These are phyloP conservation scores for Tricholauxania praeusta DNA, from an alignment of 2,888 invertebrate genomes.

Conservation along the genomic window DNA sequence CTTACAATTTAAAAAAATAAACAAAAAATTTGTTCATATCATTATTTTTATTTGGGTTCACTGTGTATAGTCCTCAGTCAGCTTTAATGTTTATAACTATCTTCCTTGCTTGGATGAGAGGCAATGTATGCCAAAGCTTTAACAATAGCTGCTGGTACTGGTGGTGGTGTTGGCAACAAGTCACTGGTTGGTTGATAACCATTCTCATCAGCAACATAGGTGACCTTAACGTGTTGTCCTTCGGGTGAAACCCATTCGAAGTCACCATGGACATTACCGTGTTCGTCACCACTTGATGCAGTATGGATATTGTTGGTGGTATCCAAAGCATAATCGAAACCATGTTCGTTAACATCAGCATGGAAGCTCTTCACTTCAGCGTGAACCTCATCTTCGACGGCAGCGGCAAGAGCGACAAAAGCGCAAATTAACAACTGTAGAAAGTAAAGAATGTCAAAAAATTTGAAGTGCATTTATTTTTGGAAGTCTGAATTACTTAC, in stretches of 20 bases:
- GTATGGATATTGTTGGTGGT: constrained; percentile 55
- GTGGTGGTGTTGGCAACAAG: constrained; percentile 50
- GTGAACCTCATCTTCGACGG: constrained; percentile 44
- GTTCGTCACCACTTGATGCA: constrained; percentile 54
- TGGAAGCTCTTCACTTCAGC: constrained; percentile 40
- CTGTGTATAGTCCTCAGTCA: not conserved
- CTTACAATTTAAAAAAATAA: no score
- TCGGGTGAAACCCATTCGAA: constrained; percentile 58
- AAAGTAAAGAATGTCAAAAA: not conserved
- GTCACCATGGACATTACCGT: constrained; percentile 58
- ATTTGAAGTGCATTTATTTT: no score
- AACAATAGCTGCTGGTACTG: constrained; percentile 51
- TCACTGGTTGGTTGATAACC: constrained; percentile 55
- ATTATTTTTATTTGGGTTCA: no score
- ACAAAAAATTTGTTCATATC: no score
- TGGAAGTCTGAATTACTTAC: constrained; percentile 8
- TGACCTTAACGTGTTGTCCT: constrained; percentile 54
- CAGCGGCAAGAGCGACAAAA: constrained; percentile 50
- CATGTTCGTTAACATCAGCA: constrained; percentile 56
- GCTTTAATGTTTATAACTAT: not conserved
- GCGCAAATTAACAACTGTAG: constrained; percentile 35
- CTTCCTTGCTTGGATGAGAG: constrained; percentile 61
- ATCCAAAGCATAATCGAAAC: constrained; percentile 54
- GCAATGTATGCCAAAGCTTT: constrained; percentile 68
- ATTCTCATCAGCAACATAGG: constrained; percentile 59